Evolutionary conservation across 2,797 vertebrate species (phyloP), one percentile per base, ranked within the genome.

Genomic region (Danio kyathit): DNA sequence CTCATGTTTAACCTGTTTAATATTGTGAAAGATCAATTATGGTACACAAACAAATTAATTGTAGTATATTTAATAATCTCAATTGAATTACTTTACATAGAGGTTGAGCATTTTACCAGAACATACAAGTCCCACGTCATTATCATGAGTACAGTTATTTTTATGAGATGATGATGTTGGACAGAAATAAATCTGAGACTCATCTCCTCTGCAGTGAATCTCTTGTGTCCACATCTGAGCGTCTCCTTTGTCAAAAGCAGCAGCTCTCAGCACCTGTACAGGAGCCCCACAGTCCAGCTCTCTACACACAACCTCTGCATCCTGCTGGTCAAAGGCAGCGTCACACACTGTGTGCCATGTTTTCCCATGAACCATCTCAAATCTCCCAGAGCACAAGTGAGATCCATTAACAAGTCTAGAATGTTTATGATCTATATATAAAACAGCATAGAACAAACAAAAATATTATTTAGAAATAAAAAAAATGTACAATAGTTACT

Each of bases 221-320:
- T 92, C 84, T 81, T 92, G 90, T 60, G 88, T 51, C 60, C 77
- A 76, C 21, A 80, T 91, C 91, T 38, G 74, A 43, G 87, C 87
- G 0, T 16, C 72, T 65, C 82, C 87, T 72, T 88, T 81, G 81
- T 74, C 87, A 74, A 88, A 87, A 44, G 63, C 85, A 61, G 86
- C 44, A 84, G 84, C 88, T 44, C 83, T 86, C 0, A 88, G 29
- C 49, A 87, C 44, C 2, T 88, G 85, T 77, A 91, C 44, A 51
- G 86, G 89, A 2, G 79, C 76, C n/a, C 93, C 93, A 71, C 93
- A 95, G 0, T 83, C 17, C 75, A 95, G 74, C 56, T 94, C 89
- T 9, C 83, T 86, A 65, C 93, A 95, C 59, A 94, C 51, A 64
- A 94, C 93, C 14, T 57, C 82, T 70, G 94, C 93, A 41, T 92